Percentiles rank a stretch among this genome's conserved stretches.
Evolutionary conservation across 53 echinoderm and acorn worm genomes (phyloP).

Genomic region (Henricia sp.): DNA sequence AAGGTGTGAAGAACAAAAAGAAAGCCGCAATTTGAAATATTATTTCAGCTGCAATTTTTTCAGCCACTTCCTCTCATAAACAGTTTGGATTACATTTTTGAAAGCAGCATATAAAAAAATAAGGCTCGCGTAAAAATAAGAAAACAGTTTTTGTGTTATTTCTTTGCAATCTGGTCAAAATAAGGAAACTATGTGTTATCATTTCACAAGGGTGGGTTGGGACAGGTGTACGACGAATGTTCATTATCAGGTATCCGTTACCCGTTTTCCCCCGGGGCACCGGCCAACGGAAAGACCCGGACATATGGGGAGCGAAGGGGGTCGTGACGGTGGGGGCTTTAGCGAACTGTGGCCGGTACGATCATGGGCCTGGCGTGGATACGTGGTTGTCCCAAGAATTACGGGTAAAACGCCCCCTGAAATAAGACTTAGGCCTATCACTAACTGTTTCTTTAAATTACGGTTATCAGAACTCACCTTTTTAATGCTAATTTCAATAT

Average conservation of each 20-base stretch:
- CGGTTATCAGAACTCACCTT: no score
- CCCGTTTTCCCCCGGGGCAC: slow-evolving; percentile 30
- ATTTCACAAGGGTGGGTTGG: background rate
- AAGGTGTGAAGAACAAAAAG: no score
- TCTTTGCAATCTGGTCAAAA: background rate
- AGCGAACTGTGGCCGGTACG: slow-evolving; percentile 20
- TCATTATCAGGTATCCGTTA: slow-evolving; percentile 58
- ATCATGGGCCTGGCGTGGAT: background rate
- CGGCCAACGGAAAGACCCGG: background rate
- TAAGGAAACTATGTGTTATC: background rate
- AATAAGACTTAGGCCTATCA: background rate
- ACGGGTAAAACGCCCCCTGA: background rate
- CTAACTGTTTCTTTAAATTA: background rate
- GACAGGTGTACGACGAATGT: slow-evolving; percentile 38
- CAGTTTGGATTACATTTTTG: no score
- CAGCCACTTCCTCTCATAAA: no score
- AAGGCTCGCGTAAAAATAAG: no score
- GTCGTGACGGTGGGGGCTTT: slow-evolving; percentile 21
- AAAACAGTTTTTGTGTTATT: no score
- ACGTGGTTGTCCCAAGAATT: background rate
- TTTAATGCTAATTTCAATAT: no score
- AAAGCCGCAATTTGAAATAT: no score
- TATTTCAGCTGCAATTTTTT: no score
- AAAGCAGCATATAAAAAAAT: no score
- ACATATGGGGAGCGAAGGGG: slow-evolving; percentile 8